phyloP scores from a whole-genome alignment of 53 echinoderm and acorn worm species.

The Henricia sp. region DNA sequence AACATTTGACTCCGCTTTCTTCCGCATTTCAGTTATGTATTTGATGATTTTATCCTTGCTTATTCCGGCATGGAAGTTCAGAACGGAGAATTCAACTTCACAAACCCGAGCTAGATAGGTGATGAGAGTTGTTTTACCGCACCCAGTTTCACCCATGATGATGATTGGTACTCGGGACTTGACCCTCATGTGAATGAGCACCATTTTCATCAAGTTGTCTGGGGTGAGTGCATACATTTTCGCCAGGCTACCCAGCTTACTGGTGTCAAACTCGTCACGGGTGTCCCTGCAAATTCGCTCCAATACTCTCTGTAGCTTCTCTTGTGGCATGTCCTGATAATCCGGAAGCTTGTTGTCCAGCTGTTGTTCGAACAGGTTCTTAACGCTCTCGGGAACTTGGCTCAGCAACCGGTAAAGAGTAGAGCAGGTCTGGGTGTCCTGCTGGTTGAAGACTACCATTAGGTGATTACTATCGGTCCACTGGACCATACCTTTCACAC shows the following conservation, averaged over 20 bases:
- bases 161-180: constrained; percentile 53
- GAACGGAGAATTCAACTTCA: constrained; percentile 45
- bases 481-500: constrained; percentile 62
- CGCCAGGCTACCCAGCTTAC: constrained; percentile 30
- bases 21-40: constrained; percentile 2
- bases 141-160: constrained; percentile 70
- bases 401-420: constrained; percentile 53
- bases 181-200: constrained; percentile 58
- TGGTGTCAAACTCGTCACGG: constrained; percentile 25
- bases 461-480: constrained; percentile 69
- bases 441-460: constrained; percentile 59
- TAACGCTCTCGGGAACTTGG: constrained; percentile 53
- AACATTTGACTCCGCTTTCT: constrained; percentile 24
- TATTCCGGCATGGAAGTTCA: constrained; percentile 63
- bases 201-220: constrained; percentile 68
- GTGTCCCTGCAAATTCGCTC: constrained; percentile 47
- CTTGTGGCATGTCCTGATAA: constrained; percentile 53
- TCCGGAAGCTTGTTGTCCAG: constrained; percentile 29
- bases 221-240: constrained; percentile 61
- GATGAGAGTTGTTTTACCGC: constrained; percentile 66
- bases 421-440: constrained; percentile 60
- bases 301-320: constrained; percentile 37
- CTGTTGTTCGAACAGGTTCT: constrained; percentile 58
- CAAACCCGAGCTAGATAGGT: constrained; percentile 55
- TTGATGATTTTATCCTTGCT: constrained; percentile 15